A percentile compares a stretch with the other conserved stretches of the same genome.
These are phyloP conservation scores for Amphiura filiformis DNA, from an alignment of 35 echinoderm and acorn worm genomes.

Conservation along the genomic window DNA sequence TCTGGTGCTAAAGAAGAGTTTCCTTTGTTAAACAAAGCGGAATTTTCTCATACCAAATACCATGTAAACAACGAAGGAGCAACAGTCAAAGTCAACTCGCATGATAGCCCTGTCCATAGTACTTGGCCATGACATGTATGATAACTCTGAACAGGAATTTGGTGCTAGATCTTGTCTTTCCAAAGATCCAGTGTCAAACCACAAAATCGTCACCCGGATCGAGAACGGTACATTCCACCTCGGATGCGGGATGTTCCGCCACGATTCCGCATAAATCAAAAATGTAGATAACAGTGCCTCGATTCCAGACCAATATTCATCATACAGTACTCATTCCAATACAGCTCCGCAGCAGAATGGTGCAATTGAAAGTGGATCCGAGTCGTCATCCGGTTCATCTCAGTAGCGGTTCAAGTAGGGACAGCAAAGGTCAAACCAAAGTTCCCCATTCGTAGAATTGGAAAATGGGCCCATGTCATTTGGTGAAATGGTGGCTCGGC, in stretches of 20 bases:
- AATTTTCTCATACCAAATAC: background rate
- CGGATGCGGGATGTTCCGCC: background rate
- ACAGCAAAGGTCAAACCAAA: background rate
- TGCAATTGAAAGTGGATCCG: background rate
- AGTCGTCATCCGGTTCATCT: background rate
- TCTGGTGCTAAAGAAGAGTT: too few relatives aligned
- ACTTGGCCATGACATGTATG: background rate
- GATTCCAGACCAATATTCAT: background rate
- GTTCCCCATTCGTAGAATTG: background rate
- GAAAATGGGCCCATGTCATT: background rate
- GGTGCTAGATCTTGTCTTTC: too few relatives aligned
- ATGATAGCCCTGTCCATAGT: background rate
- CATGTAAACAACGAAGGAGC: background rate
- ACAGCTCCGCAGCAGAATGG: background rate
- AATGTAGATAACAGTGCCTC: background rate
- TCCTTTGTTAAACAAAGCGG: background rate
- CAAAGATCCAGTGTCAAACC: too few relatives aligned
- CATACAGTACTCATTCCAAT: background rate
- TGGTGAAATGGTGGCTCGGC: background rate
- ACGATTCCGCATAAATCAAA: background rate
- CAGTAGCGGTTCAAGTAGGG: background rate
- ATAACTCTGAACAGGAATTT: too few relatives aligned
- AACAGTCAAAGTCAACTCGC: background rate
- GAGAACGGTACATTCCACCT: background rate
- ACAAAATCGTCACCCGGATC: background rate